Base-by-base conservation (phyloP, 2,797 vertebrate genomes). In the Mionectes olivaceus region DNA sequence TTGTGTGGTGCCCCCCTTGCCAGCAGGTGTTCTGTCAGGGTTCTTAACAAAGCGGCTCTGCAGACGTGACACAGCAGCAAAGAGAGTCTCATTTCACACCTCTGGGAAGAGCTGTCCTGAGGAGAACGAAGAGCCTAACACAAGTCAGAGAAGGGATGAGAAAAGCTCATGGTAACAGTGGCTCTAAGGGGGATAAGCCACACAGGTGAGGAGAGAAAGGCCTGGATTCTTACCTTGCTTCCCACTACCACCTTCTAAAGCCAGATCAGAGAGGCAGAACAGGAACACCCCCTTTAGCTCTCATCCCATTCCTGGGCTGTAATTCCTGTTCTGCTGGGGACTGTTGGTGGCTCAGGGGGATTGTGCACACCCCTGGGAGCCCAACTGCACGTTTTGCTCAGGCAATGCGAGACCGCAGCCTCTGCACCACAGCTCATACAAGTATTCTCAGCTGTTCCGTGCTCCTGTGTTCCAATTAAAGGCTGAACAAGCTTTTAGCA, bases 401-500 rank as follows among this genome's bases (percentile, higher is more conserved):
- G 60, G 10, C 0, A 0, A 44, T 23, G 70, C 60, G 44, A 50
- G 11, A 6, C 28, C 19, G 61, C 5, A 67, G 41, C 30, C 33
- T 47, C 57, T 33, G 37, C 24, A 9, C 35, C 49, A 24, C 18
- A 56, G 37, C 63, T 57, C 37, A 27, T 22, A 52, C 30, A 35
- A 37, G 44, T 30, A 30, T 46, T 64, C 35, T 50, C n/a, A 32
- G 71, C 27, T 52, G 9, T 60, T 60, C 52, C 56, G 27, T 1
- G 1, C 32, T 35, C 61, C 60, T 37, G 2, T 55, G 35, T 46
- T 78, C n/a, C 57, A 78, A 17, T 16, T 59, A 60, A 70, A 80
- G 30, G 52, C 25, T n/a, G 46, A 60, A 50, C 30, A 60, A 80
- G 53, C 41, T 80, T 83, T 56, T 50, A 75, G 63, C n/a, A 80